Percentiles rank a stretch among this genome's conserved stretches.
Evolutionary conservation across 2,888 invertebrate species (phyloP).

Genomic region (Globia sparganii): DNA sequence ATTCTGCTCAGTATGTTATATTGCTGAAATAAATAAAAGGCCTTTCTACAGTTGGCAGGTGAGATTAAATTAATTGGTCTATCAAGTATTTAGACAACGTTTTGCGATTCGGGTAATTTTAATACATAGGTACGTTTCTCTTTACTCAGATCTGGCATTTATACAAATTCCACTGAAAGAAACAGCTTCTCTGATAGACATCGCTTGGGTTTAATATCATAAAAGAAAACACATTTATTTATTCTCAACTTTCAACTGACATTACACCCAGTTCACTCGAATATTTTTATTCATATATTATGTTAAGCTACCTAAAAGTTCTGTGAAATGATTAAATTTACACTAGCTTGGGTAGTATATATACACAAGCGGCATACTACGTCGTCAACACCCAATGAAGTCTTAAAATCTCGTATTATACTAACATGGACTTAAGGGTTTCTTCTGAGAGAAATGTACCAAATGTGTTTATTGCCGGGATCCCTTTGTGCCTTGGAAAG

Average conservation of each 20-base stretch:
- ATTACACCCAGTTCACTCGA: conserved; percentile 31
- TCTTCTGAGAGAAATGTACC: neutral
- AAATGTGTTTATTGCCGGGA: neutral
- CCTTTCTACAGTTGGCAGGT: neutral
- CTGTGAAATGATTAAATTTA: conserved; percentile 69
- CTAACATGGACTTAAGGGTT: conserved; percentile 5
- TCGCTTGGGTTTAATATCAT: neutral
- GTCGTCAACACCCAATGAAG: conserved; percentile 61
- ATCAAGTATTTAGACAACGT: neutral
- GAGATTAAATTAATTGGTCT: neutral
- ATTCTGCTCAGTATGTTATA: neutral
- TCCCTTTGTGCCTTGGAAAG: neutral
- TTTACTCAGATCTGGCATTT: neutral
- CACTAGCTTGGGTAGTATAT: conserved; percentile 67
- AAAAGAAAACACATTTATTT: conserved; percentile 25
- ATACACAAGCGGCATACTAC: conserved; percentile 64
- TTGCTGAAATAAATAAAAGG: neutral
- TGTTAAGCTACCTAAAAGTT: conserved; percentile 65
- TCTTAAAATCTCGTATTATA: neutral
- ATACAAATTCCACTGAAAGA: neutral
- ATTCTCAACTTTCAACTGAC: conserved; percentile 25
- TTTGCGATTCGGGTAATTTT: neutral
- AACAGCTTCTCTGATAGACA: neutral
- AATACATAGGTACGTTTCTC: neutral
- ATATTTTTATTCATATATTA: conserved; percentile 62